Base-by-base conservation (phyloP, 92 coral and sea anemone genomes). In the Zoanthus sansibaricus region DNA sequence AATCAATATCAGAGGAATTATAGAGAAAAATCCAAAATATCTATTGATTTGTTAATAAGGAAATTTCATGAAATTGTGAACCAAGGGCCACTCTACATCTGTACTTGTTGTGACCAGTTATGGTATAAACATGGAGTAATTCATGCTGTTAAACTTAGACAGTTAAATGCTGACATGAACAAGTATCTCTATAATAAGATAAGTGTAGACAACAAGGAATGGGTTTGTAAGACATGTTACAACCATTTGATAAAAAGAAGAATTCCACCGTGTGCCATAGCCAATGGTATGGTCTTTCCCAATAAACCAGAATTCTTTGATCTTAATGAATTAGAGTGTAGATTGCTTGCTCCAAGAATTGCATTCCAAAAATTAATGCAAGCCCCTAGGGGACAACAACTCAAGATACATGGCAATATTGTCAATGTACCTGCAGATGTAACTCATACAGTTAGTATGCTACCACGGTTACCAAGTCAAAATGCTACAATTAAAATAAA, bases 61-160 rank as follows among this genome's bases (percentile, higher is more conserved):
- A 61, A 61, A 15, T 15, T 61, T 61, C 25, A 18, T 18, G n/a
- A 15, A 61, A 61, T 15, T 61, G 18, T 15, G 25, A 61, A 18
- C 68, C 68, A 61, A 61, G 68, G 68, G 25, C 68, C 68, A 61
- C 54, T 90, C 37, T 87, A 87, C 76, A 75, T 87, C 82, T 88
- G 92, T 78, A 88, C 79, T 55, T 91, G 92, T 75, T 91, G 92
- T 84, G 92, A 91, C 42, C 91, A 91, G 84, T 87, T 88, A 77
- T 87, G 93, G 94, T 89, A 91, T 78, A 83, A 78, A 67, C 88
- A 84, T 72, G 58, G 89, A n/a, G 86, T 80, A 32, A 13, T 18
- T 56, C 12, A 17, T 11, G 15, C 86, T 55, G 32, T 15, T 30
- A 80, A 80, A 55, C 73, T 80, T 32, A 61, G 86, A 80, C 71